Evolutionary conservation across 2,113 vertebrate species (phyloP).

Genomic region (Poicephalus meyeri): DNA sequence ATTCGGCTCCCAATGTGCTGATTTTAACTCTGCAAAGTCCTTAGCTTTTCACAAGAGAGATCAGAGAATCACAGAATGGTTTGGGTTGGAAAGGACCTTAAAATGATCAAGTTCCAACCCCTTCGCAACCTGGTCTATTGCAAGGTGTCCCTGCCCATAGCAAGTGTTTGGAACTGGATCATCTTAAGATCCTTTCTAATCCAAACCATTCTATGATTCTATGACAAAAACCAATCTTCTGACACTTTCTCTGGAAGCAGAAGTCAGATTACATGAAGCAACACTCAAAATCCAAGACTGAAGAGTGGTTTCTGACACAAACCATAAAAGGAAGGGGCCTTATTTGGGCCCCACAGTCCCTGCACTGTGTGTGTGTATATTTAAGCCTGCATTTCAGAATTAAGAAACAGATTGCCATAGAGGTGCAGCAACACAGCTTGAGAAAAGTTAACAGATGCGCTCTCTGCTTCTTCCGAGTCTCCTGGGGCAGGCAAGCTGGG

Average conservation of each 20-base stretch:
- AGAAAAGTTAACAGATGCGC: not conserved
- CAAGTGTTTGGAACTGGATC: not conserved
- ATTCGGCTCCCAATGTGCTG: accelerated
- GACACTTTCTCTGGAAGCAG: not conserved
- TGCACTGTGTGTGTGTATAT: accelerated
- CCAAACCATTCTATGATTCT: not conserved
- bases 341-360: not conserved
- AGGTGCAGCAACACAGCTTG: not conserved
- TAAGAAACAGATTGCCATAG: not conserved
- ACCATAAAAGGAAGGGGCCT: not conserved
- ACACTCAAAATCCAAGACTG: not conserved
- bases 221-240: not conserved
- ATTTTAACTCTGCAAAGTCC: not conserved
- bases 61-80: too few relatives aligned
- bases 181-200: not conserved
- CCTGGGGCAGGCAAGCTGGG: not conserved
- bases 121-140: not conserved
- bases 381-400: not conserved
- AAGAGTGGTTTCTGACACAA: not conserved
- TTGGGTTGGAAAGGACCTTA: too few relatives aligned
- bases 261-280: not conserved
- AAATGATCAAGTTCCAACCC: not conserved
- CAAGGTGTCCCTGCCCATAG: not conserved
- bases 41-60: not conserved
- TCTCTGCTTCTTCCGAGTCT: not conserved